Evolutionary conservation across 1,140 invertebrate species (phyloP).

Genomic region (Riptortus pedestris): DNA sequence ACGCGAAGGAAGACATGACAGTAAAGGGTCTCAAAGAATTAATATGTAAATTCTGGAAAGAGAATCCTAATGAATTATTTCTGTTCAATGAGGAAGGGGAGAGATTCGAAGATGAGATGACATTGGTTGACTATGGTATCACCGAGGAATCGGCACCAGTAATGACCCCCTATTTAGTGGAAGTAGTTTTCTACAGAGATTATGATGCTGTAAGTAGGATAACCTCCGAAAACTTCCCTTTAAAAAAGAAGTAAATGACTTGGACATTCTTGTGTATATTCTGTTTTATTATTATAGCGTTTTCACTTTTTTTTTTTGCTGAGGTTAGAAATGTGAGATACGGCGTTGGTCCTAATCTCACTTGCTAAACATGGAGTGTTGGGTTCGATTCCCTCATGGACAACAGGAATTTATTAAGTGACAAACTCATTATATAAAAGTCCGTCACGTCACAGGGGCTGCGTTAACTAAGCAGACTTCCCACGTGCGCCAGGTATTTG

Average conservation of each 20-base stretch:
- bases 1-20: not conserved
- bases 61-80: not conserved
- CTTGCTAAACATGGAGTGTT: too few species aligned
- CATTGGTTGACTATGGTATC: not conserved
- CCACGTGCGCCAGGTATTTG: too few species aligned
- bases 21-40: not conserved
- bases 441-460: too few species aligned
- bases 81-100: not conserved
- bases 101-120: not conserved
- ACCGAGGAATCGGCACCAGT: not conserved
- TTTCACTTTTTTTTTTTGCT: too few species aligned
- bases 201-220: not conserved
- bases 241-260: too few species aligned
- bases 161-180: not conserved
- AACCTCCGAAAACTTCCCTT: too few species aligned
- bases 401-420: too few species aligned
- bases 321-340: too few species aligned
- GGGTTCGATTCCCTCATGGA: too few species aligned
- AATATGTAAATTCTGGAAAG: not conserved
- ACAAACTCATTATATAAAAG: too few species aligned
- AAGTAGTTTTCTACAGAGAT: not conserved
- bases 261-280: not conserved
- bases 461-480: too few species aligned
- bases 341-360: too few species aligned
- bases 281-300: not conserved